Percentiles rank a stretch among this genome's conserved stretches.
Conservation (phyloP, 92 coral and sea anemone species). For the Montipora capitata region DNA sequence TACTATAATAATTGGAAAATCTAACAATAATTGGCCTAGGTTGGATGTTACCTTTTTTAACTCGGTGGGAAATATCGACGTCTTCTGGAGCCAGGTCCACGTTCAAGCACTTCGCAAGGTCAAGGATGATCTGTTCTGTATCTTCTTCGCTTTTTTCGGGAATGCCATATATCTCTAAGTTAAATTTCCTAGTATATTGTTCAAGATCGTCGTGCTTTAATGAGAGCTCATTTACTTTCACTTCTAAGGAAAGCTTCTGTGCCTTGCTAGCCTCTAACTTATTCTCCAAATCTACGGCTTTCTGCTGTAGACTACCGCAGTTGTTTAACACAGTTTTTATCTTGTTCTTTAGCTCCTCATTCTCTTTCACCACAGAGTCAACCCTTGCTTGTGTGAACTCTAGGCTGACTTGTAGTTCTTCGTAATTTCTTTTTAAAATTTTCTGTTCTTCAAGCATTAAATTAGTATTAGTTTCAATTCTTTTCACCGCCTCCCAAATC, state of each 20-base stretch:
- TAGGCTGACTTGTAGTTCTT: too few species aligned
- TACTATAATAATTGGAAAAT: background rate
- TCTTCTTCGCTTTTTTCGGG: background rate
- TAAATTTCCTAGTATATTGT: background rate
- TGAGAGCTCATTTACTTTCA: background rate
- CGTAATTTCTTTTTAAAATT: too few species aligned
- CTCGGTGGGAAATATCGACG: background rate
- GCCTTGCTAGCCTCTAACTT: too few species aligned
- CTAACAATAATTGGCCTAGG: background rate
- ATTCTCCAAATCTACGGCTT: too few species aligned
- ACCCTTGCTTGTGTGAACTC: too few species aligned
- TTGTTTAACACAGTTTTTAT: too few species aligned
- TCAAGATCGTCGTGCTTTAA: background rate
- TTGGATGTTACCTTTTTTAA: background rate
- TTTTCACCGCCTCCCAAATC: too few species aligned
- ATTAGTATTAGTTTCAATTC: too few species aligned
- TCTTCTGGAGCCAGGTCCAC: conserved; percentile 3
- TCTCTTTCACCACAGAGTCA: too few species aligned
- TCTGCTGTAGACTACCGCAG: too few species aligned
- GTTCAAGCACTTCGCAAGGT: background rate
- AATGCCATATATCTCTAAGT: background rate
- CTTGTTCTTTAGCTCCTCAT: too few species aligned
- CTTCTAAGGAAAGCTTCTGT: background rate
- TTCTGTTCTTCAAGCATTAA: too few species aligned
- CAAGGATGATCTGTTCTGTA: background rate